phyloP scores from a whole-genome alignment of 2,888 invertebrate species.

The Germaria angustata region DNA sequence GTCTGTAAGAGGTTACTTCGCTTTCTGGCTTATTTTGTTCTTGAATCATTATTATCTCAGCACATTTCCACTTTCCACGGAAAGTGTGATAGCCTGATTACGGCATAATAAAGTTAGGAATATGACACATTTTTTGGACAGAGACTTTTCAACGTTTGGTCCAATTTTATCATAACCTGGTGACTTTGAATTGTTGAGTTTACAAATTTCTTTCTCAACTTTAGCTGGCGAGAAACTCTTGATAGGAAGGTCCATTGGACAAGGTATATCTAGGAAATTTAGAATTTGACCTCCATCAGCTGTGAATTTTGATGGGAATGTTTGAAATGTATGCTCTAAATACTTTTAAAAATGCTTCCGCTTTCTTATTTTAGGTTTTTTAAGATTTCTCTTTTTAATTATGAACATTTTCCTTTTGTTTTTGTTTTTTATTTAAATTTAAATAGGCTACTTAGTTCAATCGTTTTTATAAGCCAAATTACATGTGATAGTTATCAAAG shows the following conservation, averaged over 20 bases:
- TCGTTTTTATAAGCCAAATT: too few species aligned
- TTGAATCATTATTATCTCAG: neutral
- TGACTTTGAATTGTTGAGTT: conserved; percentile 20
- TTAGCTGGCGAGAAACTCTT: neutral
- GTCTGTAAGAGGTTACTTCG: too few species aligned
- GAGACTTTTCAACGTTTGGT: conserved; percentile 8
- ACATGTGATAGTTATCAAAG: too few species aligned
- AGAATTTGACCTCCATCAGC: neutral
- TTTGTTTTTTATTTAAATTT: too few species aligned
- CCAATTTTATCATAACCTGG: conserved; percentile 32
- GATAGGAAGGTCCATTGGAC: neutral
- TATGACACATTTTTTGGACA: conserved; percentile 19
- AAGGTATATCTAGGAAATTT: neutral
- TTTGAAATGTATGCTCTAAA: neutral
- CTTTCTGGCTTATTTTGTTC: too few species aligned
- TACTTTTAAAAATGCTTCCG: conserved; percentile 6
- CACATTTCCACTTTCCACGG: neutral
- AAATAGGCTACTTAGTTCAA: too few species aligned
- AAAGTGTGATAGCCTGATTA: neutral
- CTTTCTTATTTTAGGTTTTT: too few species aligned
- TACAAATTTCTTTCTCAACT: neutral
- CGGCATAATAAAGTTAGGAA: neutral
- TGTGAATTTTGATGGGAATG: neutral
- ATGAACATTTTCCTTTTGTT: too few species aligned
- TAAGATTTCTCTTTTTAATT: too few species aligned